Base-by-base conservation (phyloP, 2,113 vertebrate genomes). In the Scortum barcoo region DNA sequence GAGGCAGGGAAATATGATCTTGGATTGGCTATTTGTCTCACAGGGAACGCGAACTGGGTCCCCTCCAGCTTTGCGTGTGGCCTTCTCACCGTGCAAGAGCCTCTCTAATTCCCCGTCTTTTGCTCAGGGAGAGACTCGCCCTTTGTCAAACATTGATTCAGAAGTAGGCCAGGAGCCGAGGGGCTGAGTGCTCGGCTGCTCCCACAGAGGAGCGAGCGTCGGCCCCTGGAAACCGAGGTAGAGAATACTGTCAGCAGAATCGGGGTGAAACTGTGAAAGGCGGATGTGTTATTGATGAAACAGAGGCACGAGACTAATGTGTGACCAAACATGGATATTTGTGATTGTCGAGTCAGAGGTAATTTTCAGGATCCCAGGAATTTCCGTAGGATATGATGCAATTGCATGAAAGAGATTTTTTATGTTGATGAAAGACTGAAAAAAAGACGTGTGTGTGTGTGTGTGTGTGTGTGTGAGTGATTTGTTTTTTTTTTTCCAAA, bases 141-240 rank as follows among this genome's bases (percentile, higher is more conserved):
- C 83, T 90, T 90, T 92, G 90, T 93, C 91, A 93, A 95, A 94
- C 93, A 92, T 84, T 90, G 91, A 93, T 93, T 93, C 86, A 91
- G 91, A 94, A 93, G 90, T 93, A 93, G 92, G 93, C 87, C 91
- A 92, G 82, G 86, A 93, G 93, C 92, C 68, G 54, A 85, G 91
- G 91, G 93, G 87, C 88, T 50, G 30, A 63, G 68, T 70, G 86
- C 89, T 77, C 26, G 60, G 73, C 33, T 76, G 78, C 76, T 90
- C 88, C 86, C 91, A 72, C 84, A 77, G 90, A 93, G 83, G 80
- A 81, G 63, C 36, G 13, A 70, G 72, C 53, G 54, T 36, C 33
- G 57, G 83, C 58, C 90, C 68, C 65, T 81, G 80, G 81, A 81
- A 85, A 83, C 67, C 67, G 24, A 86, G 75, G 67, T 16, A 76